Evolutionary conservation across 2,113 vertebrate species (phyloP).

Genomic region (Macaca fascicularis): DNA sequence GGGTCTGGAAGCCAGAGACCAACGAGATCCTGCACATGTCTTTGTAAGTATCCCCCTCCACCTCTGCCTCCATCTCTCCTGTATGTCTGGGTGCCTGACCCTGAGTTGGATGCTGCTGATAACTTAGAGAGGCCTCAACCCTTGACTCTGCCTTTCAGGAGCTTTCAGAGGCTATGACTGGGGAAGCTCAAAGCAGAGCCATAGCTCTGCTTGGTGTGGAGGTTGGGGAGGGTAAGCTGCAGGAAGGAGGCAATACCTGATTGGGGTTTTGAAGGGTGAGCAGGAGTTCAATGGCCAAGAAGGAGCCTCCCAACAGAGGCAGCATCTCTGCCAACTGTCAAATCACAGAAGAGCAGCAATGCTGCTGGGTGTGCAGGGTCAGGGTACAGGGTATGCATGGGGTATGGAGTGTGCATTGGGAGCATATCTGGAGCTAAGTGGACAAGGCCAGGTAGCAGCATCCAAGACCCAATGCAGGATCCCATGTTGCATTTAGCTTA

Average conservation of each 20-base stretch:
- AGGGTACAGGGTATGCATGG: background rate
- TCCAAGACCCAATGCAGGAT: background rate
- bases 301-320: background rate
- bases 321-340: background rate
- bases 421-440: background rate
- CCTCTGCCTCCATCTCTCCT: no score
- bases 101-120: background rate
- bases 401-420: no score
- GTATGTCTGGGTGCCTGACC: background rate
- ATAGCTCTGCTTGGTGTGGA: background rate
- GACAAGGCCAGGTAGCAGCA: background rate
- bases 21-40: constrained; percentile 97
- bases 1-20: constrained; percentile 96
- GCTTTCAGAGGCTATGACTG: background rate
- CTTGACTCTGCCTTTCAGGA: background rate
- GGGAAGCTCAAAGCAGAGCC: background rate
- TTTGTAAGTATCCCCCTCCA: constrained; percentile 89
- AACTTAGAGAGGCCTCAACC: background rate
- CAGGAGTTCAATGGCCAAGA: constrained; percentile 19
- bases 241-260: background rate
- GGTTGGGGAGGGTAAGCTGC: background rate
- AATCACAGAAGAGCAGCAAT: background rate
- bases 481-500: no score
- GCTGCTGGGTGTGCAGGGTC: background rate
- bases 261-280: constrained; percentile 6